Evolutionary conservation across 2,113 vertebrate genomes (phyloP).

Genomic region (Eira barbara): DNA sequence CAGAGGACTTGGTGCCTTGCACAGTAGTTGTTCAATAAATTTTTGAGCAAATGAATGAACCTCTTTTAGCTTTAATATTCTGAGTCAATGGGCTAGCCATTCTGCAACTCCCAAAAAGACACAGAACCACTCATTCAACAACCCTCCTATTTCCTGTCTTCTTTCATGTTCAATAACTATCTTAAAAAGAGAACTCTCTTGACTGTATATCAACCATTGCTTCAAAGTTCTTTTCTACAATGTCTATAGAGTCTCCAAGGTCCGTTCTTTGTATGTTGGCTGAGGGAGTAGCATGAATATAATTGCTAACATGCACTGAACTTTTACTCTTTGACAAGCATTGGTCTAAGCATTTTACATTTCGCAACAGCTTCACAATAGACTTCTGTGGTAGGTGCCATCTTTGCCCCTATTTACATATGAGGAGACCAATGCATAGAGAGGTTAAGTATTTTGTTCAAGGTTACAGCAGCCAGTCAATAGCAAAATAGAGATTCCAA

Average conservation of each 20-base stretch:
- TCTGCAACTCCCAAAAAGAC: background rate
- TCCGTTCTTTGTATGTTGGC: background rate
- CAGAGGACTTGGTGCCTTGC: background rate
- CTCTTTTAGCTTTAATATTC: background rate
- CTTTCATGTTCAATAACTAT: background rate
- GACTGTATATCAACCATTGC: background rate
- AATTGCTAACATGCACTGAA: background rate
- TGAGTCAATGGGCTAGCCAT: background rate
- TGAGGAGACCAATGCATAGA: background rate
- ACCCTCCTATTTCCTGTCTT: background rate
- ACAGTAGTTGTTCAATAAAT: background rate
- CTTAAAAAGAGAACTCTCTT: background rate
- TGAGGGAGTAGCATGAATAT: background rate
- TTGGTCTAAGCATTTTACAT: background rate
- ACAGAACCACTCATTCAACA: background rate
- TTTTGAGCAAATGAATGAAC: conserved; percentile 32
- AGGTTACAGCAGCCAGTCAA: background rate
- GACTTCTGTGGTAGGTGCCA: background rate
- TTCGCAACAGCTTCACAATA: background rate
- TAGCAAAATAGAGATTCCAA: conserved; percentile 11
- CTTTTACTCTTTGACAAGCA: background rate
- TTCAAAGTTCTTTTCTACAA: background rate
- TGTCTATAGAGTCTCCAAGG: background rate
- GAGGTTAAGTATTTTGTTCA: background rate
- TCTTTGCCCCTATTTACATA: background rate